Conservation (phyloP, 2,113 vertebrate species). For the Nerophis ophidion region DNA sequence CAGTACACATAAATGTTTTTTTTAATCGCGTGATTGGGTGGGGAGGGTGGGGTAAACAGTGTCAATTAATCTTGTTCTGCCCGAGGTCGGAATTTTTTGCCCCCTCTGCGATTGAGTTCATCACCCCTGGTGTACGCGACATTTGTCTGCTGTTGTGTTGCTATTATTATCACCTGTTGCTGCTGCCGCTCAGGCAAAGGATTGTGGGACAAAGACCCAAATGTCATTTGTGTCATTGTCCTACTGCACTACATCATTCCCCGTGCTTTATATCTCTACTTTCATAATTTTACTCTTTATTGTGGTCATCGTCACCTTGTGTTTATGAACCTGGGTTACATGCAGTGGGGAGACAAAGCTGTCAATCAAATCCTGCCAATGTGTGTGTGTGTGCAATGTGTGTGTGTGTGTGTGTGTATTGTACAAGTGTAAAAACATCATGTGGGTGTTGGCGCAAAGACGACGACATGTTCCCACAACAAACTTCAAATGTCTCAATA, state of each 20-base stretch:
- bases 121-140: background rate
- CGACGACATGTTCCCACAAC: conserved; percentile 35
- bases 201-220: conserved; percentile 17
- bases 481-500: conserved; percentile 33
- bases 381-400: background rate
- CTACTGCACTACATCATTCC: no score
- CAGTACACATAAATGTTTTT: no score
- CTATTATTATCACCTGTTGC: conserved; percentile 50
- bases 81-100: no score
- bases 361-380: background rate
- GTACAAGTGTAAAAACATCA: background rate
- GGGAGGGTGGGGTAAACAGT: no score
- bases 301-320: no score
- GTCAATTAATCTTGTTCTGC: no score
- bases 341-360: background rate
- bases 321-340: no score
- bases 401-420: background rate
- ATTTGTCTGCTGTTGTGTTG: background rate
- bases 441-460: conserved; percentile 8
- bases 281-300: no score
- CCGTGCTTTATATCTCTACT: no score
- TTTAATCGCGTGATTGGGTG: no score
- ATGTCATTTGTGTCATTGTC: background rate
- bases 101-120: no score
- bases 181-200: conserved; percentile 36